A percentile compares a stretch with the other conserved stretches of the same genome.
Conservation (phyloP, 2,797 vertebrate genomes). For the Diplodus sargus region DNA sequence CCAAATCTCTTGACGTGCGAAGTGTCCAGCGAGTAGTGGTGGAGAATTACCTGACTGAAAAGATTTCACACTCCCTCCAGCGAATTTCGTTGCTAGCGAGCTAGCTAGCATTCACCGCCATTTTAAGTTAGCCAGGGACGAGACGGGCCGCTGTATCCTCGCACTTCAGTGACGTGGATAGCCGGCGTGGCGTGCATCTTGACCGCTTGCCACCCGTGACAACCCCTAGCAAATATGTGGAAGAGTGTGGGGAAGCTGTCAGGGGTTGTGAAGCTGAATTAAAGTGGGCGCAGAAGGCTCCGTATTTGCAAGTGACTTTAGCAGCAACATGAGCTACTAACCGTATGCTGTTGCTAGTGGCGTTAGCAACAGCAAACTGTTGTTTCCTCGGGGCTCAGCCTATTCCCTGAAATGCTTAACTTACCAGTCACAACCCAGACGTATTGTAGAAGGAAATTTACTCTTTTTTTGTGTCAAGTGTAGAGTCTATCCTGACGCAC, state of each 20-base stretch:
- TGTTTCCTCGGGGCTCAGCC: slow-evolving; percentile 38
- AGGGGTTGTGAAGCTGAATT: neutral
- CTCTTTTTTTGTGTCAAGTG: slow-evolving; percentile 12
- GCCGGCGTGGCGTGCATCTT: slow-evolving; percentile 53
- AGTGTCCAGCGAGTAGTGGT: neutral
- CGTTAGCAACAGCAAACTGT: slow-evolving; percentile 55
- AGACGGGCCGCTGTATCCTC: slow-evolving; percentile 73
- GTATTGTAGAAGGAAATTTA: slow-evolving; percentile 14
- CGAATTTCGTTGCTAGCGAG: slow-evolving; percentile 62
- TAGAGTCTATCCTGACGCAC: neutral
- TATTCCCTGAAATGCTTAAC: slow-evolving; percentile 14
- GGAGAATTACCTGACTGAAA: slow-evolving; percentile 19
- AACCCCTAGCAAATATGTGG: slow-evolving; percentile 13
- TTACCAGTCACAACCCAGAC: slow-evolving; percentile 4
- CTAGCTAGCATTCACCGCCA: slow-evolving; percentile 79
- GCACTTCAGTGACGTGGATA: slow-evolving; percentile 73
- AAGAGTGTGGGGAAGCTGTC: neutral
- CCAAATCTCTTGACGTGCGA: neutral
- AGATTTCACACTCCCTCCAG: slow-evolving; percentile 67
- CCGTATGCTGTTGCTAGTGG: slow-evolving; percentile 26
- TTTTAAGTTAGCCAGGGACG: slow-evolving; percentile 80
- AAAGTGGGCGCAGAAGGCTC: neutral
- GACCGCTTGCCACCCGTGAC: slow-evolving; percentile 32
- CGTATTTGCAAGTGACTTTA: slow-evolving; percentile 18
- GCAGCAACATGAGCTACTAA: slow-evolving; percentile 22